These are phyloP conservation scores for Stratiomys singularior DNA, from an alignment of 2,888 invertebrate genomes.

Conservation along the genomic window DNA sequence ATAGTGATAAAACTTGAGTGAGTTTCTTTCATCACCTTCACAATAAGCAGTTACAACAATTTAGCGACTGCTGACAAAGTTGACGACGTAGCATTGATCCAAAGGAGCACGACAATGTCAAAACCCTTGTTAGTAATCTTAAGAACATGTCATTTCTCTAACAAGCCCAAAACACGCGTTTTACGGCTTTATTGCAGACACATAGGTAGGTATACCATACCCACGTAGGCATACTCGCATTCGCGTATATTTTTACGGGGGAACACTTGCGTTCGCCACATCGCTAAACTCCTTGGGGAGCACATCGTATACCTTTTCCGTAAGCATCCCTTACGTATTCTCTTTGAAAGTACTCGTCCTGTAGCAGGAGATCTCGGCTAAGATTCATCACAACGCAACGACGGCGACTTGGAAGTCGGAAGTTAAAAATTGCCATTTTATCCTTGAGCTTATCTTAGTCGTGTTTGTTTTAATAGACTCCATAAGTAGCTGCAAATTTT, in stretches of 20 bases:
- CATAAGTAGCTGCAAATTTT: constrained; percentile 44
- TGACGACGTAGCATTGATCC: background rate
- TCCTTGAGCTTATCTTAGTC: constrained; percentile 42
- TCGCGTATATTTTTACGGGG: background rate
- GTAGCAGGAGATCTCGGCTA: background rate
- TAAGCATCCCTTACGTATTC: constrained; percentile 34
- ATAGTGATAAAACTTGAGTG: constrained; percentile 26
- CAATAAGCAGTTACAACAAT: constrained; percentile 21
- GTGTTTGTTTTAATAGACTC: constrained; percentile 46
- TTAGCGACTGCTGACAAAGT: background rate
- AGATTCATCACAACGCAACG: background rate
- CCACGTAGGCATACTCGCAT: too few relatives aligned
- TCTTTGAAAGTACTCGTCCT: constrained; percentile 36
- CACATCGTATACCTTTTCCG: constrained; percentile 17
- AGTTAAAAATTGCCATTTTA: constrained; percentile 44
- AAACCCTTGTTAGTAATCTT: constrained; percentile 30
- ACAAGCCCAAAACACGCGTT: constrained; percentile 23
- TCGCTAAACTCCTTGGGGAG: constrained; percentile 8
- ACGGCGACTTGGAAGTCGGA: constrained; percentile 9
- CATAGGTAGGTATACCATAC: background rate
- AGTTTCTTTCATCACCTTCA: constrained; percentile 37
- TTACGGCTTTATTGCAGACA: background rate
- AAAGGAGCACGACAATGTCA: background rate
- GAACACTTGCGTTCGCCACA: constrained; percentile 10
- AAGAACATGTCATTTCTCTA: constrained; percentile 38